Evolutionary conservation across 2,797 vertebrate genomes (phyloP).

Genomic region (Poeciliopsis gracilis): DNA sequence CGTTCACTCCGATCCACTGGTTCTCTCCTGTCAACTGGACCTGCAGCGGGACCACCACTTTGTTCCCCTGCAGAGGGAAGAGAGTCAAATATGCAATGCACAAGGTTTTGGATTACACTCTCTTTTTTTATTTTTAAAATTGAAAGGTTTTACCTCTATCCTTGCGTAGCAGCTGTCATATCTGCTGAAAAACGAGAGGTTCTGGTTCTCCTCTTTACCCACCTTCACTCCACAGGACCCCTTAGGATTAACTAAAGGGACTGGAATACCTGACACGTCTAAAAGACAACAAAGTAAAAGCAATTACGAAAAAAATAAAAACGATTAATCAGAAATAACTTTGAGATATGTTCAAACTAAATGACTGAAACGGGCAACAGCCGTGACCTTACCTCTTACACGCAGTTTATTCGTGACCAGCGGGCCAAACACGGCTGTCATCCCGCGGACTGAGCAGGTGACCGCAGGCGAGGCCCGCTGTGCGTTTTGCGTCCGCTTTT

Average conservation of each 20-base stretch:
- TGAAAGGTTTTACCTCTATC: constrained; percentile 51
- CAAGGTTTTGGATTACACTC: background rate
- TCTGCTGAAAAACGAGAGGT: constrained; percentile 58
- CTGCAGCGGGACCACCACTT: constrained; percentile 60
- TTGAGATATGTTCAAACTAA: background rate
- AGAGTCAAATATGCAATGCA: background rate
- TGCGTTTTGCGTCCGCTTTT: constrained; percentile 16
- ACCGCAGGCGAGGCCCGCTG: constrained; percentile 59
- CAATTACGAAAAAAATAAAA: background rate
- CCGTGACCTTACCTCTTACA: constrained; percentile 57
- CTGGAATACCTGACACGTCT: constrained; percentile 50
- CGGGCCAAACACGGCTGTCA: constrained; percentile 67
- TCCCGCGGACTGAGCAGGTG: constrained; percentile 58
- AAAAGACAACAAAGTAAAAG: background rate
- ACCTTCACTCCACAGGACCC: constrained; percentile 64
- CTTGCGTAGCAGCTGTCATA: constrained; percentile 73
- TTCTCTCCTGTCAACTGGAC: constrained; percentile 64
- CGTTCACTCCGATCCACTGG: constrained; percentile 67
- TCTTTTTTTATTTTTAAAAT: no score
- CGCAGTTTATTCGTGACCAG: constrained; percentile 57
- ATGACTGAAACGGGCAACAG: background rate
- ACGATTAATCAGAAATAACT: no score
- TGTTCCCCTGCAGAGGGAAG: constrained; percentile 53
- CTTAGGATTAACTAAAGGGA: constrained; percentile 42
- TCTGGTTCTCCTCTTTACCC: constrained; percentile 38